Percentiles rank a stretch among this genome's conserved stretches.
These are phyloP conservation scores for Drosophila suboccidentalis DNA, from an alignment of 2,888 invertebrate species.

Conservation along the genomic window DNA sequence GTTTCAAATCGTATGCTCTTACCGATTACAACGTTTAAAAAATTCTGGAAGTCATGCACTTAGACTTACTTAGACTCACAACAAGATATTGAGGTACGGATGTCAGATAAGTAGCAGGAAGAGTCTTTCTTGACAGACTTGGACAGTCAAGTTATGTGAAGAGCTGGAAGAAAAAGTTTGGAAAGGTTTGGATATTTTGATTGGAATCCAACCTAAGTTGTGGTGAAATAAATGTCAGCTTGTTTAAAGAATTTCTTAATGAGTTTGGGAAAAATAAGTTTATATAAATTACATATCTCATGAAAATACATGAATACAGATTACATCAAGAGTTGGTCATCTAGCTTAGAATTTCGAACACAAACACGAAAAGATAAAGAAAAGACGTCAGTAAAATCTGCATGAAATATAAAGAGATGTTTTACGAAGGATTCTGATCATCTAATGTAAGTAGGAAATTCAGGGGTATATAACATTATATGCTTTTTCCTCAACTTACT, in stretches of 20 bases:
- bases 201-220: not conserved
- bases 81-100: conserved; percentile 47
- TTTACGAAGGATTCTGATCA: not conserved
- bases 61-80: conserved; percentile 52
- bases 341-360: too few relatives aligned
- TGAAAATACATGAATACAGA: too few relatives aligned
- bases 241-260: not conserved
- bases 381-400: too few relatives aligned
- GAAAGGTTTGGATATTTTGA: not conserved
- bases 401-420: not conserved
- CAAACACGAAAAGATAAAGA: not conserved
- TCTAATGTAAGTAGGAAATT: not conserved
- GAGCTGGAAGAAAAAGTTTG: not conserved
- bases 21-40: conserved; percentile 11
- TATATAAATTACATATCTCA: too few relatives aligned
- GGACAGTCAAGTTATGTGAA: not conserved
- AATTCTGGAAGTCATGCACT: conserved; percentile 65
- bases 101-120: conserved; percentile 19
- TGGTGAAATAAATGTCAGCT: not conserved
- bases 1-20: conserved; percentile 1
- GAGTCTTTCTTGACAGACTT: not conserved
- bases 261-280: not conserved
- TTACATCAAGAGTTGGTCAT: too few relatives aligned
- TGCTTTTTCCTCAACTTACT: not conserved
- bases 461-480: not conserved